phyloP scores from a whole-genome alignment of 2,797 vertebrate species.

The Presbytis comata region DNA sequence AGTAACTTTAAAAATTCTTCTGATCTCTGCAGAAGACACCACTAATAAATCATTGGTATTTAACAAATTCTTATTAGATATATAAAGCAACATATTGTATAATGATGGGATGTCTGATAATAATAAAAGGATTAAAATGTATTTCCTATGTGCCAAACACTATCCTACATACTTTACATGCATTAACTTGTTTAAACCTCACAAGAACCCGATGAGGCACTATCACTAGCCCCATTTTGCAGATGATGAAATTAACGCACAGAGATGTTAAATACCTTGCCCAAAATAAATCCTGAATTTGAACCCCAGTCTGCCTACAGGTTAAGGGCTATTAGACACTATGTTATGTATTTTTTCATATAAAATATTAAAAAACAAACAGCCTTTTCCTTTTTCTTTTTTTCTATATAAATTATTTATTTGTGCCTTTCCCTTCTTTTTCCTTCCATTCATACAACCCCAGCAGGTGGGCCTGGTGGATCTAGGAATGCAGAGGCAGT shows the following conservation, averaged over 20 bases:
- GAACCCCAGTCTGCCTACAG: background rate
- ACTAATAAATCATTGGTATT: background rate
- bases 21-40: background rate
- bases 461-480: background rate
- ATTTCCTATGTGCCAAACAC: background rate
- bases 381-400: background rate
- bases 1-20: background rate
- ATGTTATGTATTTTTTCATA: background rate
- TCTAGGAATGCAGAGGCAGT: background rate
- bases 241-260: background rate
- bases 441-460: background rate
- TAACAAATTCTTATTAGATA: background rate
- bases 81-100: background rate
- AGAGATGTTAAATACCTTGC: background rate
- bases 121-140: background rate
- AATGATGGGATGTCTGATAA: background rate
- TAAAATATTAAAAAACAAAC: background rate
- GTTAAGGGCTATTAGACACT: background rate
- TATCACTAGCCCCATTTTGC: background rate
- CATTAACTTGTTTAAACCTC: background rate
- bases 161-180: background rate
- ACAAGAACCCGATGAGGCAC: background rate
- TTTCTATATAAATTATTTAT: background rate
- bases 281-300: background rate
- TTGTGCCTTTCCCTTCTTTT: background rate